Percentiles rank a stretch among this genome's conserved stretches.
These are phyloP conservation scores for Ophioninae sp. DNA, from an alignment of 2,888 invertebrate genomes.

Conservation along the genomic window DNA sequence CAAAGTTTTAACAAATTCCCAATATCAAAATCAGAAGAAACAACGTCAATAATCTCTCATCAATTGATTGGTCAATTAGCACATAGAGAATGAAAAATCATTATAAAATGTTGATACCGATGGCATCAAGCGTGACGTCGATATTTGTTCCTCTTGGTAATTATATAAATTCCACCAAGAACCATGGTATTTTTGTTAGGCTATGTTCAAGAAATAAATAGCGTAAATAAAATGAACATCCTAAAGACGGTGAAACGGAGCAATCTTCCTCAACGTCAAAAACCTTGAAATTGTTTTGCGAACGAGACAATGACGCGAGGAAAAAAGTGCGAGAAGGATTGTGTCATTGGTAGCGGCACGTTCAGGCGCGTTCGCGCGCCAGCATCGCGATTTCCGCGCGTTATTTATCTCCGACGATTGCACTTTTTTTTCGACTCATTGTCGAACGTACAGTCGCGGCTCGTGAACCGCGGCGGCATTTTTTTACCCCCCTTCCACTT, in stretches of 20 bases:
- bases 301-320: background rate
- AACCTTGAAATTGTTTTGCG: slow-evolving; percentile 12
- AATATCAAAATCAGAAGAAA: no score
- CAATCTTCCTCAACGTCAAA: background rate
- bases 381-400: slow-evolving; percentile 21
- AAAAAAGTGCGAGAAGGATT: slow-evolving; percentile 10
- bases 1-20: no score
- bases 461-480: background rate
- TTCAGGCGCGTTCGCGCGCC: slow-evolving; percentile 28
- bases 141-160: no score
- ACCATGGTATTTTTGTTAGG: no score
- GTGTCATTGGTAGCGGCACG: slow-evolving; percentile 33
- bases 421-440: background rate
- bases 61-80: no score
- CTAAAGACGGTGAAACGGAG: background rate
- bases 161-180: no score
- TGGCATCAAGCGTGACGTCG: no score
- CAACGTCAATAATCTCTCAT: no score
- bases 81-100: no score
- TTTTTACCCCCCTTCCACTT: background rate
- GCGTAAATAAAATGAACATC: background rate
- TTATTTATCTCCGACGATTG: slow-evolving; percentile 44
- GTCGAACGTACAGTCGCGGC: background rate
- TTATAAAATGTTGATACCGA: no score
- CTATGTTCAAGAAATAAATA: background rate